Evolutionary conservation across 2,113 vertebrate species (phyloP), one percentile per base, ranked within the genome.

Genomic region (Nerophis ophidion): DNA sequence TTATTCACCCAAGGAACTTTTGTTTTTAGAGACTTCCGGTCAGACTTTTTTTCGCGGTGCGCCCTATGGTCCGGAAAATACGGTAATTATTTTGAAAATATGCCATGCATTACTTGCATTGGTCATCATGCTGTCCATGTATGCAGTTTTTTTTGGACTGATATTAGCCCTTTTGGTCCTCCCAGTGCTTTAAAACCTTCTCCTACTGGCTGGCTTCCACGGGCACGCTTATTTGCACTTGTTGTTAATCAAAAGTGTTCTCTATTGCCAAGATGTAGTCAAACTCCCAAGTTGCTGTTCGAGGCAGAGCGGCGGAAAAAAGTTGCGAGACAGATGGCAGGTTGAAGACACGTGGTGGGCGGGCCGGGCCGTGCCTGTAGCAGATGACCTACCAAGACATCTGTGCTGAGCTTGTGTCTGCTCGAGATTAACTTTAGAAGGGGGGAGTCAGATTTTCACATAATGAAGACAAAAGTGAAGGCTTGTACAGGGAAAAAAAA

Each of bases 371-470:
- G 34, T 8, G 52, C 52, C 52, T 36, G 34, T 7, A 54, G 34
- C 34, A 38, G 15, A 54, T 54, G 52, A 54, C 52, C 52, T 54
- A 36, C 16, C 34, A 35, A 54, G 52, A 54, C 52, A 36, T 54
- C 52, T 54, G 52, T 54, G 52, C 36, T n/a, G 33, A 38, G 33
- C 34, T 14, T 5, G 52, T 54, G 14, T 54, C 52, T n/a, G 4
- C 4, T 36, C 13, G 7, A 54, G 34, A 54, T 8, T 54, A 35
- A 34, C 34, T 53, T 10, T 19, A 8, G 3, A 33, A 49, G 4
- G n/a, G 16, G 9, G 6, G 6, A 12, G 46, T 14, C 46, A 15
- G 14, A 14, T 47, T 6, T 2, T 8, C 14, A 48, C 7, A 48
- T 7, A 47, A 6, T 47, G 47, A 16, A 48, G 47, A 48, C 40